These are phyloP conservation scores for Atta colombica DNA, from an alignment of 1,140 invertebrate genomes.

Conservation along the genomic window DNA sequence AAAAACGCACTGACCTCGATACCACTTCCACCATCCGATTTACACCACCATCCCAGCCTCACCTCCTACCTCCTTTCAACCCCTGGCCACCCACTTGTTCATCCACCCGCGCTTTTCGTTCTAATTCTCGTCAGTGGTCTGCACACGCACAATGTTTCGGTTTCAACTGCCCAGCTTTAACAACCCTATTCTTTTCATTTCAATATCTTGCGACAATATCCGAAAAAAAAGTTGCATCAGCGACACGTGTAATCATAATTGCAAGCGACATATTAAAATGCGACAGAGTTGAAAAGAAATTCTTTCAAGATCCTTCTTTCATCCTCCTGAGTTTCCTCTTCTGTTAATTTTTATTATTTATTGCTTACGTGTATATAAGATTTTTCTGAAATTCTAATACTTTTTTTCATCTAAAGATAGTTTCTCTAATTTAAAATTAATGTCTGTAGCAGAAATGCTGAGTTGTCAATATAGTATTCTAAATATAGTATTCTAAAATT, in stretches of 20 bases:
- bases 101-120: conserved; percentile 68
- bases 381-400: background rate
- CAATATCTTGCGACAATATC: background rate
- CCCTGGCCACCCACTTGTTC: conserved; percentile 47
- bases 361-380: background rate
- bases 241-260: background rate
- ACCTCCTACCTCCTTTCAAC: conserved; percentile 10
- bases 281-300: background rate
- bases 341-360: background rate
- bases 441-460: background rate
- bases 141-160: conserved; percentile 63
- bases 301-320: background rate
- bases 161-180: conserved; percentile 52
- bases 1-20: conserved; percentile 86
- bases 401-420: background rate
- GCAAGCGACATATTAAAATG: background rate
- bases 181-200: conserved; percentile 38
- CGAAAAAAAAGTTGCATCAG: background rate
- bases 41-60: conserved; percentile 55
- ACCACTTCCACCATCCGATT: conserved; percentile 76
- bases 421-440: background rate
- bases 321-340: background rate
- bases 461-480: background rate
- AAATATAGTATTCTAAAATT: background rate
- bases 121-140: conserved; percentile 74